These are phyloP conservation scores for Aramus guarauna DNA, from an alignment of 2,113 vertebrate species.

Conservation along the genomic window DNA sequence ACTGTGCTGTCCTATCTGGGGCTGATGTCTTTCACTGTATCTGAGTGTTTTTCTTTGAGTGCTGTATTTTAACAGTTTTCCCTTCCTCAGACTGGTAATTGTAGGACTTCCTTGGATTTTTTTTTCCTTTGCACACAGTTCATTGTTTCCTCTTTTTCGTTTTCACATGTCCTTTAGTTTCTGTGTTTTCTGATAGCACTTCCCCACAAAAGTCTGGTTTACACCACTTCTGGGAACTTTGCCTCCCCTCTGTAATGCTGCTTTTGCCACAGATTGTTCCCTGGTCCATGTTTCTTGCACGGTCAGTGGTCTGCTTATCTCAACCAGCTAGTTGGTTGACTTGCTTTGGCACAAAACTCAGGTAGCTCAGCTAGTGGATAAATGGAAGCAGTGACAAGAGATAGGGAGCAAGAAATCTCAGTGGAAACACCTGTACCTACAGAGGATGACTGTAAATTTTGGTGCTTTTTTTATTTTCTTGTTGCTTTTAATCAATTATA, in stretches of 20 bases:
- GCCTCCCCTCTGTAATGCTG: not conserved
- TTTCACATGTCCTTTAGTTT: not conserved
- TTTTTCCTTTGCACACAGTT: rapidly evolving
- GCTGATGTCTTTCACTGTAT: not conserved
- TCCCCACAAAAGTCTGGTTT: not conserved
- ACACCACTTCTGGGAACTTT: not conserved
- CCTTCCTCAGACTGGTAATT: not conserved
- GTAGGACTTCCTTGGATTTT: not conserved
- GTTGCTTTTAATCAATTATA: not conserved
- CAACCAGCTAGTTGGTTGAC: not conserved
- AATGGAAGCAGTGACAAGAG: not conserved
- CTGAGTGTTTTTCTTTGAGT: not conserved
- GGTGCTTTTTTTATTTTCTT: not conserved
- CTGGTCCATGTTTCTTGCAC: not conserved
- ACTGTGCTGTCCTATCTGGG: not conserved
- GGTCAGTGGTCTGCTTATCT: not conserved
- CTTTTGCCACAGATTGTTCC: not conserved
- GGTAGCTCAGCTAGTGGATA: not conserved
- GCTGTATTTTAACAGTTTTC: not conserved
- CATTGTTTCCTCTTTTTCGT: not conserved
- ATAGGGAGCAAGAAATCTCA: not conserved
- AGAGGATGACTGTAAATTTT: not conserved
- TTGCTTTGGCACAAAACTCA: not conserved
- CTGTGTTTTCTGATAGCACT: not conserved
- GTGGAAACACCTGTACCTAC: not conserved